Percentiles rank a stretch among this genome's conserved stretches.
phyloP scores from a whole-genome alignment of 2,797 vertebrate species.

The Eulemur albifrons region DNA sequence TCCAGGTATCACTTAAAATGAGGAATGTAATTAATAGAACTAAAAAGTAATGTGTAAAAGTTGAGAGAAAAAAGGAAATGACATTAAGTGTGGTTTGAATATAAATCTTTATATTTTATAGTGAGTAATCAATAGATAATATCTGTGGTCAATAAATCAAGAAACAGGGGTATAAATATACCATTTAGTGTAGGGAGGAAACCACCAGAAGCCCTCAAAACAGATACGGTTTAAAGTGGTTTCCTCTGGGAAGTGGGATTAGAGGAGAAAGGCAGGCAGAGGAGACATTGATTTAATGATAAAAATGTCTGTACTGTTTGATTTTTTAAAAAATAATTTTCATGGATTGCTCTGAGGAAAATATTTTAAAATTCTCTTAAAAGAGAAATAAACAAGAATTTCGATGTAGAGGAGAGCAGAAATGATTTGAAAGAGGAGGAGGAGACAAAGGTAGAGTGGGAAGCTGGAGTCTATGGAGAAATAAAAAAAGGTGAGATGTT shows the following conservation, averaged over 20 bases:
- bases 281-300: constrained; percentile 7
- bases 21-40: not conserved
- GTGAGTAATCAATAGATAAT: constrained; percentile 37
- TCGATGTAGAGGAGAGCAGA: not conserved
- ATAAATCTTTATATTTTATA: constrained; percentile 37
- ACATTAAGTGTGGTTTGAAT: not conserved
- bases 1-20: not conserved
- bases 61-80: not conserved
- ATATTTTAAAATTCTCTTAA: constrained; percentile 19
- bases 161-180: not conserved
- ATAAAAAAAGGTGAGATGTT: not conserved
- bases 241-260: constrained; percentile 23
- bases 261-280: not conserved
- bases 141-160: constrained; percentile 47
- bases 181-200: not conserved
- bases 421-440: not conserved
- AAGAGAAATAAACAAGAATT: constrained; percentile 32
- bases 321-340: constrained; percentile 22
- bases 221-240: not conserved
- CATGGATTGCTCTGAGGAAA: constrained; percentile 10
- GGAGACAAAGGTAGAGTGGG: not conserved
- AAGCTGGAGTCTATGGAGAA: not conserved
- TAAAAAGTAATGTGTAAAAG: not conserved
- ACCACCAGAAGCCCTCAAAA: constrained; percentile 25
- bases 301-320: not conserved